Evolutionary conservation across 2,888 invertebrate genomes (phyloP).

Genomic region (Ochropleura leucogaster): DNA sequence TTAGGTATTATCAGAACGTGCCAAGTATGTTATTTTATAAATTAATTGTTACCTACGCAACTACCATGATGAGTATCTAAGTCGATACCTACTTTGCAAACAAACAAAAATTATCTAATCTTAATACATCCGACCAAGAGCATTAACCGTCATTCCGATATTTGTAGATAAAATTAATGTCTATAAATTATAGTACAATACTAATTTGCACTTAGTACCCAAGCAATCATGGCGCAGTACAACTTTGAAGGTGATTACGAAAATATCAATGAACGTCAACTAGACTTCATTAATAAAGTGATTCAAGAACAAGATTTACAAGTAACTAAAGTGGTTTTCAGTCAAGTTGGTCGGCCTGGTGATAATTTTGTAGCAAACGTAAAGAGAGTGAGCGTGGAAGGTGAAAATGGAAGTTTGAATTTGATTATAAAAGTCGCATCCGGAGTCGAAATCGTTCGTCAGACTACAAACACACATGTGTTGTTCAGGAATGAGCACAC

Average conservation of each 20-base stretch:
- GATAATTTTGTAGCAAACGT: conserved; percentile 72
- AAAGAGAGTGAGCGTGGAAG: conserved; percentile 67
- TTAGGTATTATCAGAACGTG: background rate
- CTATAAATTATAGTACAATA: conserved; percentile 33
- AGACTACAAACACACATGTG: conserved; percentile 48
- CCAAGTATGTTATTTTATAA: background rate
- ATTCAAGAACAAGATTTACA: conserved; percentile 69
- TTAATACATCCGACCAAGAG: conserved; percentile 12
- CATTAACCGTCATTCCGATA: background rate
- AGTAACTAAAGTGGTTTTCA: conserved; percentile 66
- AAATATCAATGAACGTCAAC: conserved; percentile 65
- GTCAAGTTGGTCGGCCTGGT: conserved; percentile 70
- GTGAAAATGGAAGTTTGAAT: conserved; percentile 60
- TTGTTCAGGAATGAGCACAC: conserved; percentile 73
- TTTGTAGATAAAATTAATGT: conserved; percentile 20
- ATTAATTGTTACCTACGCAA: conserved; percentile 3
- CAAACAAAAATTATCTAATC: conserved; percentile 29
- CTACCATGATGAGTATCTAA: background rate
- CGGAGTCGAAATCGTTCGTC: conserved; percentile 57
- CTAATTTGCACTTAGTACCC: conserved; percentile 20
- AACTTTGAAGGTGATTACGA: conserved; percentile 70
- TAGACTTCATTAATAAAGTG: conserved; percentile 70
- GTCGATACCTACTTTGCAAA: background rate
- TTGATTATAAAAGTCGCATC: conserved; percentile 77
- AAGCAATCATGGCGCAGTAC: conserved; percentile 61